These are phyloP conservation scores for Eretmocerus hayati DNA, from an alignment of 2,888 invertebrate genomes.

Conservation along the genomic window DNA sequence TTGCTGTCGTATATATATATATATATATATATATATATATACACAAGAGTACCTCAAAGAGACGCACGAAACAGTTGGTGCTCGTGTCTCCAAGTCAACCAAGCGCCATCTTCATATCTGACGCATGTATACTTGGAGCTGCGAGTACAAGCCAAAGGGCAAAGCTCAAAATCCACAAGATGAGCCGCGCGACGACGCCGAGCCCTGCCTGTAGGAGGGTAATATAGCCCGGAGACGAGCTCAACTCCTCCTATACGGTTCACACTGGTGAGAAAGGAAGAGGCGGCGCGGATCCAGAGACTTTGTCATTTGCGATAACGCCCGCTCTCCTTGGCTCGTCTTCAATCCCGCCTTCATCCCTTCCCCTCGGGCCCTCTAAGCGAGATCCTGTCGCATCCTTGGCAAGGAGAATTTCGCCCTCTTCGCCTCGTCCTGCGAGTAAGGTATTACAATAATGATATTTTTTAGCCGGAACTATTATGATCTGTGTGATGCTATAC, in stretches of 20 bases:
- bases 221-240: no score
- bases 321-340: no score
- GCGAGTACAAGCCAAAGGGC: background rate
- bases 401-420: no score
- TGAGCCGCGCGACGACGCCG: conserved; percentile 15
- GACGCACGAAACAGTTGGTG: background rate
- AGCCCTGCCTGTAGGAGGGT: conserved; percentile 1
- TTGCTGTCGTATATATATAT: background rate
- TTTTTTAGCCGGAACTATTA: no score
- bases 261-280: background rate
- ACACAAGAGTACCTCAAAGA: no score
- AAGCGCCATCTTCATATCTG: conserved; percentile 7
- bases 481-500: no score
- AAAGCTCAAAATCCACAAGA: conserved; percentile 20
- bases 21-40: no score
- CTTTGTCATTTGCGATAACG: conserved; percentile 8
- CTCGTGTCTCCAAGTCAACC: background rate
- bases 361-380: no score
- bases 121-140: background rate
- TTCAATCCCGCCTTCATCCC: no score
- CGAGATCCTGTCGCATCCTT: no score
- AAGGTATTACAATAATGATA: no score
- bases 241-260: conserved; percentile 18
- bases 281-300: conserved; percentile 1
- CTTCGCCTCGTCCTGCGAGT: no score